A percentile compares a stretch with the other conserved stretches of the same genome.
Conservation (phyloP, 2,113 vertebrate genomes). For the Poeciliopsis retropinna region DNA sequence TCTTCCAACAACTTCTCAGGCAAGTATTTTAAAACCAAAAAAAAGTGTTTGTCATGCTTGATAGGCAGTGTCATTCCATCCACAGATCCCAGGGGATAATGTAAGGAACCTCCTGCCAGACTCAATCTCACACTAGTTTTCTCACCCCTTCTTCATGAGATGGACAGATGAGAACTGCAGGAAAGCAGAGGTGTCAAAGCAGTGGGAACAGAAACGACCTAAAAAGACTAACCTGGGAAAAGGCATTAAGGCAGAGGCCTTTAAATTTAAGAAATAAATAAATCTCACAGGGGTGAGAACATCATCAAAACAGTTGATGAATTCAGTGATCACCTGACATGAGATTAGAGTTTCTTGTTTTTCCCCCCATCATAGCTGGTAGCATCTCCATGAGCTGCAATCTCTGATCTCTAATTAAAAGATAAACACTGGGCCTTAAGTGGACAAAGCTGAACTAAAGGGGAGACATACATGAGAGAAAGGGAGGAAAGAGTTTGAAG, state of each 20-base stretch:
- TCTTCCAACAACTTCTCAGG: not conserved
- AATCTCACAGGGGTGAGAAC: not conserved
- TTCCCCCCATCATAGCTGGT: not conserved
- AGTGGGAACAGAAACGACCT: conserved; percentile 5
- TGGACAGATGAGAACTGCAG: conserved; percentile 19
- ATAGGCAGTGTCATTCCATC: not conserved
- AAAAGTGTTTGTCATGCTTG: not conserved
- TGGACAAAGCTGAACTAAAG: conserved; percentile 17
- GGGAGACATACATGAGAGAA: not conserved
- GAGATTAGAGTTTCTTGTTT: conserved; percentile 5
- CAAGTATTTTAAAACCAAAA: conserved; percentile 4
- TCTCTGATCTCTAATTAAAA: conserved; percentile 45
- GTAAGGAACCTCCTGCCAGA: conserved; percentile 42
- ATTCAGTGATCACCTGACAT: not conserved
- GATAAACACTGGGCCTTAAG: conserved; percentile 31
- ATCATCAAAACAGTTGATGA: not conserved
- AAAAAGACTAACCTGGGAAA: not conserved
- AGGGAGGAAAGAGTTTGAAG: not conserved
- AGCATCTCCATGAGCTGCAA: conserved; percentile 5
- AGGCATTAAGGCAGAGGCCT: not conserved
- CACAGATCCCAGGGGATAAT: not conserved
- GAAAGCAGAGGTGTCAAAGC: conserved; percentile 17
- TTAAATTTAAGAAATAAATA: not conserved
- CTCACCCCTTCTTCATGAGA: conserved; percentile 7
- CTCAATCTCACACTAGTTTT: conserved; percentile 55